phyloP scores from a whole-genome alignment of 2,888 invertebrate genomes.

The Leptinotarsa rubiginosa region DNA sequence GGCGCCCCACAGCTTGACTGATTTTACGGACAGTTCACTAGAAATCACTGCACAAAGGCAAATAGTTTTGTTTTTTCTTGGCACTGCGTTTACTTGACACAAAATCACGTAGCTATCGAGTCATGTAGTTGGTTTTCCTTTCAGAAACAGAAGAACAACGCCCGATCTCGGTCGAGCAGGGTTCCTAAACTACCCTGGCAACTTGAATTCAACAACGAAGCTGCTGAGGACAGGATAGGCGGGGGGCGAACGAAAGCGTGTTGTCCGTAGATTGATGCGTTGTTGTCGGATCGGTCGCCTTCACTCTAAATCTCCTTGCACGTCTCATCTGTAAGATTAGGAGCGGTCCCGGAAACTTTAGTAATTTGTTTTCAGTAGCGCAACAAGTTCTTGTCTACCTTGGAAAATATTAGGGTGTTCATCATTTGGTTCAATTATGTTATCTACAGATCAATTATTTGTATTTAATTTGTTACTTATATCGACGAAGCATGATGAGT shows the following conservation, averaged over 20 bases:
- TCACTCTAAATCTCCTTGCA: background rate
- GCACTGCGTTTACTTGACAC: constrained; percentile 38
- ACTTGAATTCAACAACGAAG: constrained; percentile 41
- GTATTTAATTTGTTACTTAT: no score
- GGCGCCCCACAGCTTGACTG: constrained; percentile 97
- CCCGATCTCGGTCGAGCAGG: constrained; percentile 54
- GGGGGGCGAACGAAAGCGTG: constrained; percentile 56
- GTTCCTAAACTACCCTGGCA: constrained; percentile 61
- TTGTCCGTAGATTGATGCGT: constrained; percentile 37
- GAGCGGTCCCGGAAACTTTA: no score
- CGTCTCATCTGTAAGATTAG: no score
- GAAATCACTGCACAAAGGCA: constrained; percentile 63
- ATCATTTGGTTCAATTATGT: background rate
- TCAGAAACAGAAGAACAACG: constrained; percentile 55
- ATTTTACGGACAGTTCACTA: constrained; percentile 65
- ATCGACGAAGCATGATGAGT: no score
- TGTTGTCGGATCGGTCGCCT: constrained; percentile 25
- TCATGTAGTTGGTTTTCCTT: constrained; percentile 41
- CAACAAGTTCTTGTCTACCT: no score
- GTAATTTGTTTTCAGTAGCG: no score
- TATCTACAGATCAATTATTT: no score
- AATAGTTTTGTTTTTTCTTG: constrained; percentile 38
- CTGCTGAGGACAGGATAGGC: constrained; percentile 44
- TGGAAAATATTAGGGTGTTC: no score
- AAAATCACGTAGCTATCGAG: constrained; percentile 33